A percentile compares a stretch with the other conserved stretches of the same genome.
These are phyloP conservation scores for Heliconius cydno DNA, from an alignment of 2,888 invertebrate genomes.

Conservation along the genomic window DNA sequence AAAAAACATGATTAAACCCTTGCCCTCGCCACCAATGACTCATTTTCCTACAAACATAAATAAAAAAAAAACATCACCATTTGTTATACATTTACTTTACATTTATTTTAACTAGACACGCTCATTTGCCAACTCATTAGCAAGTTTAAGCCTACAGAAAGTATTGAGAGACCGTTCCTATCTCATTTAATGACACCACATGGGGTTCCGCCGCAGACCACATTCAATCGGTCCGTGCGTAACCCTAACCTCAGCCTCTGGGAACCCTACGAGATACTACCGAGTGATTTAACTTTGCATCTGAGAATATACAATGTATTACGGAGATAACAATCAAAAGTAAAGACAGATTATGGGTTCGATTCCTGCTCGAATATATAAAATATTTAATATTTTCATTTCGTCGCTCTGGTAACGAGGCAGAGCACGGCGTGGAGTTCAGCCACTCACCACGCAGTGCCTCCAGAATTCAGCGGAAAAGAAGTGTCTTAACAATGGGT, in stretches of 20 bases:
- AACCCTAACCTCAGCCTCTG: constrained; percentile 64
- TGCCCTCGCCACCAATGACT: constrained; percentile 8
- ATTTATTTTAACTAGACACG: constrained; percentile 44
- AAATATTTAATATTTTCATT: no score
- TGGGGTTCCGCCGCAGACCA: constrained; percentile 64
- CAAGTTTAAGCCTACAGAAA: constrained; percentile 45
- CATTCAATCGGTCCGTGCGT: constrained; percentile 68
- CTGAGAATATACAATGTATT: constrained; percentile 60
- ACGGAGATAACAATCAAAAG: constrained; percentile 63
- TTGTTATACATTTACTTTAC: constrained; percentile 35
- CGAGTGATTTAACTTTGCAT: constrained; percentile 19
- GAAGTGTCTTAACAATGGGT: no score
- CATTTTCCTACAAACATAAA: not conserved
- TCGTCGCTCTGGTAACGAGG: no score
- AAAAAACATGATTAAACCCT: not conserved
- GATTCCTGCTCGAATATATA: no score
- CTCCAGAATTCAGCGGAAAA: no score
- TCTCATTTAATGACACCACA: constrained; percentile 65
- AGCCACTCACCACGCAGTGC: no score
- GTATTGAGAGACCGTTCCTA: constrained; percentile 49
- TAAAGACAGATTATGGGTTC: not conserved
- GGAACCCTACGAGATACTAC: constrained; percentile 62
- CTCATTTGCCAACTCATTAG: constrained; percentile 49
- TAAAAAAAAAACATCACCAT: constrained; percentile 10
- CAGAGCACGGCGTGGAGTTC: no score